Evolutionary conservation across 2,113 vertebrate genomes (phyloP), one percentile per base, ranked within the genome.

Genomic region (Globicephala melas): DNA sequence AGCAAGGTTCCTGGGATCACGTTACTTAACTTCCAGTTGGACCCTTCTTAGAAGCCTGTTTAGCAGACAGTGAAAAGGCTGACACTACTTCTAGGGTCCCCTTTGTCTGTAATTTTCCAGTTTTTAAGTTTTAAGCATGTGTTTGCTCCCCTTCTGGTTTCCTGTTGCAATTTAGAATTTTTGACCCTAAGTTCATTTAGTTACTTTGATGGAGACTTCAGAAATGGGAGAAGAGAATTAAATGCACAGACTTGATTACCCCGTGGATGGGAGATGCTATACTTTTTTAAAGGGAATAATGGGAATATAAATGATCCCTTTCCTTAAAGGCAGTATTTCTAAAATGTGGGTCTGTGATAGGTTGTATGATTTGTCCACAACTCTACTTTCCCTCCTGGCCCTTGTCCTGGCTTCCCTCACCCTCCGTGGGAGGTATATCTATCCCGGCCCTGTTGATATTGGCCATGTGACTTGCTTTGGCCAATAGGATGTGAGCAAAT

Each of bases 361-460:
- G 47, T 47, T 36, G 15, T 4, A 21, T 41, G 44, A 53, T 68
- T 44, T 85, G 18, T 21, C 17, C 25, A 73, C 23, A 44, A 17
- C 41, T 41, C 13, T 44, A 0, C 26, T 8, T 79, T 58, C 21
- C n/a, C 67, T 62, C 73, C 38, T 62, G 1, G 8, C 38, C 58
- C 50, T 36, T 9, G 4, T 41, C 17, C 71, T 70, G 71, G 41
- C 55, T 44, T 74, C 17, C n/a, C 4, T n/a, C 8, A 3, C 6
- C 55, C 17, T 85, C 55, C 0, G 0, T 7, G n/a, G 38, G 9
- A 85, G 33, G 5, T 79, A 17, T 4, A 5, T 2, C 4, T 17
- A 6, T 25, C 25, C 38, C 23, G 15, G 25, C 10, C 0, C 8
- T 6, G 8, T 38, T 18, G 44, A 21, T 25, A 33, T 7, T 80